Conservation (phyloP, 2,113 vertebrate species). For the Arizona elegans region DNA sequence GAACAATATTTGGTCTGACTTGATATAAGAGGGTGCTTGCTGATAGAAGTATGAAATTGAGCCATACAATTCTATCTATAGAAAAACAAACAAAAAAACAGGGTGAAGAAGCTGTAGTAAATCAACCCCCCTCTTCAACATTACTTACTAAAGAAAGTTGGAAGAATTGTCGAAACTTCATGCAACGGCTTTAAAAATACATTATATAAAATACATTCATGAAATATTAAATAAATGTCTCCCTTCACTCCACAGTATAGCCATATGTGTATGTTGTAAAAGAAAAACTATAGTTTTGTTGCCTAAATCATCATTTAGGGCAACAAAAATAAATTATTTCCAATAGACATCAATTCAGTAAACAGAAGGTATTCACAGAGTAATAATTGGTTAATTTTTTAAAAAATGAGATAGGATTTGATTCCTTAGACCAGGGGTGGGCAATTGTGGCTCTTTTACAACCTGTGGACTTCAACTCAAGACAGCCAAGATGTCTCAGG, state of each 20-base stretch:
- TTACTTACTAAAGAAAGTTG: neutral
- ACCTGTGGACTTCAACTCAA: too few species aligned
- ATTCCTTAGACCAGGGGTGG: constrained; percentile 59
- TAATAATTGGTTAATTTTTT: too few species aligned
- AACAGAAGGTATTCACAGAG: neutral
- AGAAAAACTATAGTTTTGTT: neutral
- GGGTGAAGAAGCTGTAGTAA: neutral
- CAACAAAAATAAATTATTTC: constrained; percentile 33
- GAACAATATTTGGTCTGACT: neutral
- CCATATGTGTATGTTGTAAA: neutral
- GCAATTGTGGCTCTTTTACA: too few species aligned
- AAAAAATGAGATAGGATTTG: constrained; percentile 36
- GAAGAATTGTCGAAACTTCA: neutral
- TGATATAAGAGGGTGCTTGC: neutral
- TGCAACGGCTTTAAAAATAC: neutral
- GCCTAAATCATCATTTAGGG: too few species aligned
- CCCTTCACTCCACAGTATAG: neutral
- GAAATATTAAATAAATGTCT: neutral
- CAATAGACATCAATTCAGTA: constrained; percentile 56
- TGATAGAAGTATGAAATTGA: neutral
- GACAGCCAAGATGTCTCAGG: too few species aligned
- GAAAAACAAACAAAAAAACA: neutral
- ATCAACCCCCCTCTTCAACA: neutral
- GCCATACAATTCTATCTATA: neutral
- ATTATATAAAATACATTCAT: neutral